Conservation (phyloP, 2,797 vertebrate genomes). For the Tenualosa ilisha region DNA sequence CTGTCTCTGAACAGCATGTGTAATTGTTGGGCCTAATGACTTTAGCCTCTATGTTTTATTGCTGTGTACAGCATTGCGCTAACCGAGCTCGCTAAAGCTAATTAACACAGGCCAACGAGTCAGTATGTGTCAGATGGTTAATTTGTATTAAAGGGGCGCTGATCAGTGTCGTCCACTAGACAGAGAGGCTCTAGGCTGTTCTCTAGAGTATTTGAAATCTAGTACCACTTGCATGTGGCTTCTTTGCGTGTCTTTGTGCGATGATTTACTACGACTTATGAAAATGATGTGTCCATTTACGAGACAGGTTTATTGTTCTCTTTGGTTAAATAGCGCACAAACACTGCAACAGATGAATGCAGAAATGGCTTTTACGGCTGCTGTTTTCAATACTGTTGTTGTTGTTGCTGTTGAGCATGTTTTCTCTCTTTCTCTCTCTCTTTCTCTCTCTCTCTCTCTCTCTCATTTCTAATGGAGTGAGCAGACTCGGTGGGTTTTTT, state of each 20-base stretch:
- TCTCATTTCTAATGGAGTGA: background rate
- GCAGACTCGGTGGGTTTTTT: background rate
- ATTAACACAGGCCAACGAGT: slow-evolving; percentile 51
- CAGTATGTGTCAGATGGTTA: slow-evolving; percentile 51
- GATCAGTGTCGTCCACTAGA: slow-evolving; percentile 43
- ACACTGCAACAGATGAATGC: background rate
- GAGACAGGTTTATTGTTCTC: background rate
- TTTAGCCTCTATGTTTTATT: slow-evolving; percentile 46
- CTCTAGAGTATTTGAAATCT: slow-evolving; percentile 29
- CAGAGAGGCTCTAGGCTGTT: slow-evolving; percentile 13
- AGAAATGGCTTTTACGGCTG: background rate
- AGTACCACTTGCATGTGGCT: slow-evolving; percentile 1
- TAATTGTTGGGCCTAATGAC: slow-evolving; percentile 55
- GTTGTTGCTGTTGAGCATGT: background rate
- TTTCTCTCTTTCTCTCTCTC: background rate
- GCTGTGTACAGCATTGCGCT: slow-evolving; percentile 42
- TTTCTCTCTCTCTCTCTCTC: background rate
- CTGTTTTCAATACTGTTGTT: background rate
- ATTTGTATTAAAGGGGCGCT: slow-evolving; percentile 53
- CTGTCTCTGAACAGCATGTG: slow-evolving; percentile 47
- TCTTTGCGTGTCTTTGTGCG: background rate
- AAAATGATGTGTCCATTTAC: background rate
- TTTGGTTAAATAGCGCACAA: background rate
- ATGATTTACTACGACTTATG: background rate
- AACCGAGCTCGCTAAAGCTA: slow-evolving; percentile 48